Evolutionary conservation across 2,888 invertebrate species (phyloP).

Genomic region (Perdita meconis): DNA sequence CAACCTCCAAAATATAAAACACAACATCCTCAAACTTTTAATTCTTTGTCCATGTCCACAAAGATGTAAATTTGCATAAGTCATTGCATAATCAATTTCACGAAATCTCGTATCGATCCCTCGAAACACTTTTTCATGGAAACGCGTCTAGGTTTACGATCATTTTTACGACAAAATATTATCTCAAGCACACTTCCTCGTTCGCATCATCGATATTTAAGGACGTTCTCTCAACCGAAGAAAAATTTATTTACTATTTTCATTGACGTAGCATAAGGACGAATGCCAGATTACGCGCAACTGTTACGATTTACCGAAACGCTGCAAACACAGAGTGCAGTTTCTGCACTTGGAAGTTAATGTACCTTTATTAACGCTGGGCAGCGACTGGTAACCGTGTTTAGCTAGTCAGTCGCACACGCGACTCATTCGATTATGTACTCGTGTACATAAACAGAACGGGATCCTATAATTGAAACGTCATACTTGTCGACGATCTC

Average conservation of each 20-base stretch:
- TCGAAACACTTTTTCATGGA: too few species aligned
- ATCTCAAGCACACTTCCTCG: slow-evolving; percentile 1
- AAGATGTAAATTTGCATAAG: too few species aligned
- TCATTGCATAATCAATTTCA: too few species aligned
- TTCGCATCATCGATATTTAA: slow-evolving; percentile 16
- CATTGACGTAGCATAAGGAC: slow-evolving; percentile 4
- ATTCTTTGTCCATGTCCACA: too few species aligned
- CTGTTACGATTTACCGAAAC: slow-evolving; percentile 1
- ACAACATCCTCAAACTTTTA: too few species aligned
- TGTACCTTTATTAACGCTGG: slow-evolving; percentile 17
- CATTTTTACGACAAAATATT: not conserved
- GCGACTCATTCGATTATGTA: too few species aligned
- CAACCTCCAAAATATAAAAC: too few species aligned
- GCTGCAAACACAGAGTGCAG: not conserved
- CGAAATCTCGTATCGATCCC: too few species aligned
- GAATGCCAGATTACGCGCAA: not conserved
- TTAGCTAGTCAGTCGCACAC: not conserved
- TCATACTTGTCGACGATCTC: slow-evolving; percentile 17
- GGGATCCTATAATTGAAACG: slow-evolving; percentile 7
- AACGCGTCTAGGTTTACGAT: too few species aligned
- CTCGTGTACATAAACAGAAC: slow-evolving; percentile 21
- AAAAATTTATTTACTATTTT: slow-evolving; percentile 17
- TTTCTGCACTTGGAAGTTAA: slow-evolving; percentile 4
- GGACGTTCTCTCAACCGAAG: not conserved
- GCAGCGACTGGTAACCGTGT: not conserved